These are phyloP conservation scores for Leptopilina drosophilae DNA, from an alignment of 2,888 invertebrate species.

Conservation along the genomic window DNA sequence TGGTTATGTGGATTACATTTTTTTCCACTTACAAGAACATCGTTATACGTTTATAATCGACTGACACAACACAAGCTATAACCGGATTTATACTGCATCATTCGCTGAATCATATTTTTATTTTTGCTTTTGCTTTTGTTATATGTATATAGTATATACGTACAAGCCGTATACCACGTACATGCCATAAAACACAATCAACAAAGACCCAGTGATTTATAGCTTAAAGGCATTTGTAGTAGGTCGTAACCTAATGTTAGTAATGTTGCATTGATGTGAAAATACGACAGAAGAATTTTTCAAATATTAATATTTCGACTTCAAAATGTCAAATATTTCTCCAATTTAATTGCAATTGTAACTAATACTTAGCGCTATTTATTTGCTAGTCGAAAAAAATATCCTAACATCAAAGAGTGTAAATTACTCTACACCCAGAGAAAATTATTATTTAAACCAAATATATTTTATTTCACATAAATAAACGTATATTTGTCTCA, in stretches of 20 bases:
- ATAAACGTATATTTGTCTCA: too few relatives aligned
- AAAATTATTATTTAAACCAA: too few relatives aligned
- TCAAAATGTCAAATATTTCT: too few relatives aligned
- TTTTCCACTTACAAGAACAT: conserved; percentile 38
- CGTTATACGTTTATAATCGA: conserved; percentile 8
- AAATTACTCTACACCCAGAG: too few relatives aligned
- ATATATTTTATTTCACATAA: too few relatives aligned
- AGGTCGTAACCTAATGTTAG: not conserved
- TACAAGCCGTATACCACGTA: not conserved
- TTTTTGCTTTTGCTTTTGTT: not conserved
- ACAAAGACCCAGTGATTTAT: conserved; percentile 13
- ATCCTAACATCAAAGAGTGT: too few relatives aligned
- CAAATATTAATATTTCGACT: too few relatives aligned
- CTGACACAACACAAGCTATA: not conserved
- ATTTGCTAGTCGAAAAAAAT: too few relatives aligned
- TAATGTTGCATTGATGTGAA: not conserved
- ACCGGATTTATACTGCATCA: conserved; percentile 3
- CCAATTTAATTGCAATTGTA: too few relatives aligned
- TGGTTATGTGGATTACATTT: conserved; percentile 31
- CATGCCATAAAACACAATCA: conserved; percentile 20
- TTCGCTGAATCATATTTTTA: conserved; percentile 8
- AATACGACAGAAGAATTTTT: not conserved
- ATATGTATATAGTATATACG: not conserved
- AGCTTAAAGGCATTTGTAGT: not conserved
- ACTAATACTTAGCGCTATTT: too few relatives aligned